phyloP scores from a whole-genome alignment of 2,113 vertebrate genomes.

The Nyctereutes procyonoides region DNA sequence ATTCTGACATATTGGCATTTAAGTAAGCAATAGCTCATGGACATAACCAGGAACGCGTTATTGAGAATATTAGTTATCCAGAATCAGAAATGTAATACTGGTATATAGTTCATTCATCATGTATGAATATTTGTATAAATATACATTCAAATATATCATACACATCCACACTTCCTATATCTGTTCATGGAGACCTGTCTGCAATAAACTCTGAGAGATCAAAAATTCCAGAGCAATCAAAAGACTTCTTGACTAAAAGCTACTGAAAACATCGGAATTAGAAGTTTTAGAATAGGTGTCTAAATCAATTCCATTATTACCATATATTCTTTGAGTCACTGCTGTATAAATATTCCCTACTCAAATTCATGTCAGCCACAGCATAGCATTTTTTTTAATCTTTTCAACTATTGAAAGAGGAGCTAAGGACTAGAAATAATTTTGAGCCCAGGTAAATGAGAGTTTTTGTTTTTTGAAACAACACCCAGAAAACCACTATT shows the following conservation, averaged over 20 bases:
- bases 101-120: background rate
- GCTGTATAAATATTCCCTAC: background rate
- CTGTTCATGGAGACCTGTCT: background rate
- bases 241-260: background rate
- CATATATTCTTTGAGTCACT: background rate
- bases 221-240: background rate
- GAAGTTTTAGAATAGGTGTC: background rate
- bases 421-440: background rate
- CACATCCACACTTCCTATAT: background rate
- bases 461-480: background rate
- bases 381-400: background rate
- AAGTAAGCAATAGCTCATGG: background rate
- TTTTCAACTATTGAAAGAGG: background rate
- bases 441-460: background rate
- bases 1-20: background rate
- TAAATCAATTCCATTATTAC: background rate
- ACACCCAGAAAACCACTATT: background rate
- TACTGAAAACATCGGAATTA: background rate
- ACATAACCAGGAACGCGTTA: background rate
- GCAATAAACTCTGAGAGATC: background rate
- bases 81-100: background rate
- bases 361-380: background rate
- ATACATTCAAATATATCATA: background rate
- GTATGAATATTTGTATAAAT: background rate
- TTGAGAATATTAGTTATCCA: background rate